A percentile compares a stretch with the other conserved stretches of the same genome.
Conservation (phyloP, 2,113 vertebrate species). For the Coregonus clupeaformis region DNA sequence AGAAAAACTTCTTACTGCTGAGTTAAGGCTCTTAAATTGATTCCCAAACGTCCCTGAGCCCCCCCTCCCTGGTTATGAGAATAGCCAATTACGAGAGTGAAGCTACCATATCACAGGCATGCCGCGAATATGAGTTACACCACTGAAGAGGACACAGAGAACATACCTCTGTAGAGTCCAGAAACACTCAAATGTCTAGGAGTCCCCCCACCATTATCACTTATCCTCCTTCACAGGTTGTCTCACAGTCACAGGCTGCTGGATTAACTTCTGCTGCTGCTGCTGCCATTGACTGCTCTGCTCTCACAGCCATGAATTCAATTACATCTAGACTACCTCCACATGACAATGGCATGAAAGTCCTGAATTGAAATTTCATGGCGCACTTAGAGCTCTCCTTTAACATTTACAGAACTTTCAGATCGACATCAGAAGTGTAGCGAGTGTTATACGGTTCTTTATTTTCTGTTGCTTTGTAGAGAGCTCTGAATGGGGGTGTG, state of each 20-base stretch:
- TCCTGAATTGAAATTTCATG: neutral
- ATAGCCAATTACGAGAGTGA: too few relatives aligned
- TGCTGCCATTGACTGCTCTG: neutral
- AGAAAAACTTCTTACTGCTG: conserved; percentile 32
- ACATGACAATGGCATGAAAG: neutral
- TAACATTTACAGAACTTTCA: neutral
- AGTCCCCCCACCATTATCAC: neutral
- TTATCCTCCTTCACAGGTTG: neutral
- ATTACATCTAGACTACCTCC: neutral
- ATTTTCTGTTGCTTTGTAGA: neutral
- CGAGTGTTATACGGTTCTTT: neutral
- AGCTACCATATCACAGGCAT: too few relatives aligned
- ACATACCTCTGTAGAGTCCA: too few relatives aligned
- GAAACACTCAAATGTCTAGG: too few relatives aligned
- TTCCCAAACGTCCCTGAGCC: too few relatives aligned
- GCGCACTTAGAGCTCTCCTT: neutral
- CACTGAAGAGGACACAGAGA: too few relatives aligned
- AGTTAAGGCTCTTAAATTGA: conserved; percentile 30
- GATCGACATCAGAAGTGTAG: neutral
- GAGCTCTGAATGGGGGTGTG: neutral
- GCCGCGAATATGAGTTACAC: too few relatives aligned
- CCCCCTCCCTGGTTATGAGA: too few relatives aligned
- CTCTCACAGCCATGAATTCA: conserved; percentile 3
- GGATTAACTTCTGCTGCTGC: too few relatives aligned
- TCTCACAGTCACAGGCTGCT: neutral